These are phyloP conservation scores for Gadus macrocephalus DNA, from an alignment of 2,113 vertebrate species.

Conservation along the genomic window DNA sequence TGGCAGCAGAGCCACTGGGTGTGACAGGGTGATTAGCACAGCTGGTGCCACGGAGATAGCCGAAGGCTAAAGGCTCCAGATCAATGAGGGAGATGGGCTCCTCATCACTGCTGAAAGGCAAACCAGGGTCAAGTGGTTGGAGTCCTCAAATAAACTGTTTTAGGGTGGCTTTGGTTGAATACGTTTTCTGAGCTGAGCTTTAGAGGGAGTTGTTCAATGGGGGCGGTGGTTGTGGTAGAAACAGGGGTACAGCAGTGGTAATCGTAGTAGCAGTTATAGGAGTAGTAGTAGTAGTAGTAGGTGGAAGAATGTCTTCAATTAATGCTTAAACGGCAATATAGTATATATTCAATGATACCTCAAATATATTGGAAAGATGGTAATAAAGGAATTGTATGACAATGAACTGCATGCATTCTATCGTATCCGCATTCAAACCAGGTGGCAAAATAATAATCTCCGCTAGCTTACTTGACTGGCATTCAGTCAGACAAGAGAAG, in stretches of 20 bases:
- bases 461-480: too few species aligned
- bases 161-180: background rate
- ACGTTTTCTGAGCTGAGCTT: too few species aligned
- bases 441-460: too few species aligned
- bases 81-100: background rate
- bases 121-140: background rate
- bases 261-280: too few species aligned
- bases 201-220: too few species aligned
- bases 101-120: constrained; percentile 1
- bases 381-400: background rate
- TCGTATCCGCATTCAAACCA: too few species aligned
- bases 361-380: background rate
- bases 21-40: constrained; percentile 10
- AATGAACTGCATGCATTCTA: too few species aligned
- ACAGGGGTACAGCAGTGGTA: too few species aligned
- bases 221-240: too few species aligned
- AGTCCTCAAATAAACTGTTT: background rate
- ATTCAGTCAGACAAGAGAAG: too few species aligned
- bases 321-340: background rate
- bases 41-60: background rate
- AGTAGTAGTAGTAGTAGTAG: background rate
- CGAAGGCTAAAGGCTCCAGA: background rate
- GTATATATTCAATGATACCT: too few species aligned
- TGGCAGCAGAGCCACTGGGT: background rate
- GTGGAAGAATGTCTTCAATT: background rate